Evolutionary conservation across 2,888 invertebrate genomes (phyloP), one percentile per base, ranked within the genome.

Genomic region (Macrosoma leucophasiata): DNA sequence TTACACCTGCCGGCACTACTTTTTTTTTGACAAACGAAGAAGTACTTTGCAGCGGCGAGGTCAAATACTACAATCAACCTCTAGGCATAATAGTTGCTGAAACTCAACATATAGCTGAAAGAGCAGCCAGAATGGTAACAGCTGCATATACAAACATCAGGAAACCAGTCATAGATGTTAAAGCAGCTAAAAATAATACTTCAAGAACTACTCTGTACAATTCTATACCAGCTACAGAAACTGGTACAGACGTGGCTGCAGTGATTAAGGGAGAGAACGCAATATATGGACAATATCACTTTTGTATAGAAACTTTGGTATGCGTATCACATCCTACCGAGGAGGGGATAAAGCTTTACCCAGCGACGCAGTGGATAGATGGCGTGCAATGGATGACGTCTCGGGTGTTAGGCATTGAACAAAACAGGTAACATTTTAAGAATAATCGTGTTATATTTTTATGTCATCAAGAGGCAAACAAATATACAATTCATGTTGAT

Each of bases 71-170:
- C 35, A 87, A 88, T n/a, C 91, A 92, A 59, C 86, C 90, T 0
- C 52, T 91, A 7, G 92, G 89, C 1, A 65, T 91, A 2, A 75
- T 92, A 11, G 86, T 89, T 1, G 92, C 91, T 11, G 76, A 73
- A 29, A 75, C 70, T 12, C 74, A 84, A 29, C 53, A 64, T 1
- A 51, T 77, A 9, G 89, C 90, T 1, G 70, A 82, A 29, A 60
- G 48, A 38, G 90, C 88, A 0, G 84, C 84, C 0, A 65, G 69
- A 29, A 52, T 84, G 37, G 88, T 90, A 0, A 72, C 81, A 55
- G 68, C 89, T 1, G 66, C 59, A 2, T 90, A 89, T 41, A 56
- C 52, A 1, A 62, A 82, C 26, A 52, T 76, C 0, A 63, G 56
- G 23, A 62, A 54, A 38, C 68, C 72, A 1, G 50, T 69, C 0